Evolutionary conservation across 1,140 invertebrate species (phyloP).

Genomic region (Limonius californicus): DNA sequence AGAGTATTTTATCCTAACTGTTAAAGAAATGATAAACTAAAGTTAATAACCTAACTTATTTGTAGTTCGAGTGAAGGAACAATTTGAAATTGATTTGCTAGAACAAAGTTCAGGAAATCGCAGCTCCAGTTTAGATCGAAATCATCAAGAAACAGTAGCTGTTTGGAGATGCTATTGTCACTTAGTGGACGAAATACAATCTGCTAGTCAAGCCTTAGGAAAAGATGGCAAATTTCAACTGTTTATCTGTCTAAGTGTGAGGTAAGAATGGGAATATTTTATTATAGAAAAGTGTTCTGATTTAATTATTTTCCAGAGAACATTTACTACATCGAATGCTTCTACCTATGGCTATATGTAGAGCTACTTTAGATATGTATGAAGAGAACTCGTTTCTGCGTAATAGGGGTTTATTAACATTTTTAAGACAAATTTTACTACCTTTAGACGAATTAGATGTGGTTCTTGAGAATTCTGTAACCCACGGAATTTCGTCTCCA

Average conservation of each 20-base stretch:
- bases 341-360: constrained; percentile 78
- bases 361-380: constrained; percentile 89
- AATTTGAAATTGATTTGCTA: constrained; percentile 71
- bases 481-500: constrained; percentile 77
- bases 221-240: constrained; percentile 98
- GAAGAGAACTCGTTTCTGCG: constrained; percentile 93
- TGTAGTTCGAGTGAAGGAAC: constrained; percentile 79
- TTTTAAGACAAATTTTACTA: constrained; percentile 87
- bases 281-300: not conserved
- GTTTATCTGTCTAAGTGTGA: constrained; percentile 86
- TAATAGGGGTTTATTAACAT: constrained; percentile 77
- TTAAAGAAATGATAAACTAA: too few species aligned
- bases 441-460: constrained; percentile 92
- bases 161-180: constrained; percentile 75
- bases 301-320: constrained; percentile 61
- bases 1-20: too few species aligned
- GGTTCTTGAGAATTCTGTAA: constrained; percentile 88
- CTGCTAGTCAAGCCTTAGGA: constrained; percentile 79
- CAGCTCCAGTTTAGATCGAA: constrained; percentile 48
- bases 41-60: too few species aligned
- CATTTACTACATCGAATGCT: constrained; percentile 88
- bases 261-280: too few species aligned
- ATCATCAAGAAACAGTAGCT: constrained; percentile 59
- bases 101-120: constrained; percentile 53
- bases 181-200: constrained; percentile 79